These are phyloP conservation scores for Dioctria linearis DNA, from an alignment of 2,888 invertebrate species.

Conservation along the genomic window DNA sequence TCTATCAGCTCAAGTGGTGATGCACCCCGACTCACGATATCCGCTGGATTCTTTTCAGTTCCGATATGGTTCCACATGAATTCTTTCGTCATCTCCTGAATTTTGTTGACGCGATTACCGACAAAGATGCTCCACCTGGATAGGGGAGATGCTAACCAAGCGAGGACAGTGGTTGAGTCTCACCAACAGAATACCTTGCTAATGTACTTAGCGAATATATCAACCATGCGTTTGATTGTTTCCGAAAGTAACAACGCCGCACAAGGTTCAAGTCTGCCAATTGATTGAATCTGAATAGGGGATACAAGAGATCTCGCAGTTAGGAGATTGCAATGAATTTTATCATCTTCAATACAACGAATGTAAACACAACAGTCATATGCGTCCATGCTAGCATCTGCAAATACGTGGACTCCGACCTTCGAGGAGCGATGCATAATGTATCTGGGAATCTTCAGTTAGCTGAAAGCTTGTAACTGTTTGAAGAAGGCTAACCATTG, in stretches of 20 bases:
- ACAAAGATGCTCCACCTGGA: neutral
- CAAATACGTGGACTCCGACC: conserved; percentile 49
- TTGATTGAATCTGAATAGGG: no score
- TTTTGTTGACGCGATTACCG: conserved; percentile 38
- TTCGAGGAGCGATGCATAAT: neutral
- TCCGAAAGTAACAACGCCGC: no score
- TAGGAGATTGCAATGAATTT: neutral
- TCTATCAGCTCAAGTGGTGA: no score
- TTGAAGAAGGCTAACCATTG: neutral
- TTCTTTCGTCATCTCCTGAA: conserved; percentile 55
- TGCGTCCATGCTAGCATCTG: conserved; percentile 53
- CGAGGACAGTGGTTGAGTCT: conserved; percentile 43
- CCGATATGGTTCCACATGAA: no score
- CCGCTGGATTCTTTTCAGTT: no score
- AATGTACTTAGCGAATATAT: neutral
- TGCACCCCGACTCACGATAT: no score
- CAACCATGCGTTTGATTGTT: no score
- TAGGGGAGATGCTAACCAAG: conserved; percentile 18
- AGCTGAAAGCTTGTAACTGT: neutral
- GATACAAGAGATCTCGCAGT: conserved; percentile 15
- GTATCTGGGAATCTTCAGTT: neutral
- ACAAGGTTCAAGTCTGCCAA: no score
- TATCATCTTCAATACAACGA: neutral
- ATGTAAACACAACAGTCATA: conserved; percentile 36
- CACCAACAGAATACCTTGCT: neutral